phyloP scores from a whole-genome alignment of 2,888 invertebrate species.

The Tipula lateralis region DNA sequence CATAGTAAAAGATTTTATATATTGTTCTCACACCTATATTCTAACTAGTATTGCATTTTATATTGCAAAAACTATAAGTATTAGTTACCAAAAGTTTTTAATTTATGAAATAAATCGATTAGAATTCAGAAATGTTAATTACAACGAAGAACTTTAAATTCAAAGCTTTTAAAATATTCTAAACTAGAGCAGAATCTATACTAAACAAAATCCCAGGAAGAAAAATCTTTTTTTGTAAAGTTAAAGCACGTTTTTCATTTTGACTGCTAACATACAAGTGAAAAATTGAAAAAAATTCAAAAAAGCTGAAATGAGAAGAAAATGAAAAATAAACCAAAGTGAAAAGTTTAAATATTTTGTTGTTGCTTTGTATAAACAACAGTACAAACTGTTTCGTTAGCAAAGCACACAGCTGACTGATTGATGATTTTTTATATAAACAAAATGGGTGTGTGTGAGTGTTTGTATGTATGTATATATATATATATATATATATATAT shows the following conservation, averaged over 20 bases:
- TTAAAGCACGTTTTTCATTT: neutral
- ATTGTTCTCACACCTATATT: too few relatives aligned
- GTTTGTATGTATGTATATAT: neutral
- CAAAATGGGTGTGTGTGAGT: neutral
- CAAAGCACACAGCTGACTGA: neutral
- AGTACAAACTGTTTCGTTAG: neutral
- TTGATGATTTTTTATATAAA: conserved; percentile 1
- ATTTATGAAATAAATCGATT: neutral
- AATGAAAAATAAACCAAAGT: neutral
- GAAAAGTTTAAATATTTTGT: conserved; percentile 12
- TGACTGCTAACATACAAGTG: neutral
- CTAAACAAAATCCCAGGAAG: neutral
- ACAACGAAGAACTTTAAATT: neutral
- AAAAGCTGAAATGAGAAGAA: neutral
- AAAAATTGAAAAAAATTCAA: neutral
- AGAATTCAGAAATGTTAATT: neutral
- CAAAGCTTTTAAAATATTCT: neutral
- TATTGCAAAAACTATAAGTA: too few relatives aligned
- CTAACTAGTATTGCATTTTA: too few relatives aligned
- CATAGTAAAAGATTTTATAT: too few relatives aligned
- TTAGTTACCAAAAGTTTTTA: neutral
- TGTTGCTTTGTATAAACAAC: neutral
- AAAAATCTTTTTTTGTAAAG: neutral
- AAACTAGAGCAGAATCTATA: neutral
- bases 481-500: too few relatives aligned